These are phyloP conservation scores for Ursus arctos DNA, from an alignment of 2,113 vertebrate genomes.

Conservation along the genomic window DNA sequence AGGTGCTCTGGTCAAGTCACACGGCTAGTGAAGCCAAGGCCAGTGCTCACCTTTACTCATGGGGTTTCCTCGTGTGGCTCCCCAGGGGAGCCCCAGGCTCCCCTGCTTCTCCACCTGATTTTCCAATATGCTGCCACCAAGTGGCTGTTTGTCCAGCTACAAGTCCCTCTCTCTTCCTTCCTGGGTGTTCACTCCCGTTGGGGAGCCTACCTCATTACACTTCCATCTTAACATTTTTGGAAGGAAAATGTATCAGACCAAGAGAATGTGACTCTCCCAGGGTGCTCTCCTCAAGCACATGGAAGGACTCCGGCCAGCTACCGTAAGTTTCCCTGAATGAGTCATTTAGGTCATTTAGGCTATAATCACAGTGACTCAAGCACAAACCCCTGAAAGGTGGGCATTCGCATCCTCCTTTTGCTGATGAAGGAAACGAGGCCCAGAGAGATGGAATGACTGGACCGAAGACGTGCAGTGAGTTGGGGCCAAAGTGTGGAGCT, in stretches of 20 bases:
- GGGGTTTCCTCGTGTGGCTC: not conserved
- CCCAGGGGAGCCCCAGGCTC: not conserved
- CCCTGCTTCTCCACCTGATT: not conserved
- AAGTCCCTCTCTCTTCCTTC: not conserved
- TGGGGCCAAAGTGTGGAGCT: not conserved
- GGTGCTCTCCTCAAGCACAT: not conserved
- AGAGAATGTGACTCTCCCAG: not conserved
- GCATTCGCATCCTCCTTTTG: not conserved
- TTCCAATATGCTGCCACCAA: not conserved
- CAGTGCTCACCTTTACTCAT: not conserved
- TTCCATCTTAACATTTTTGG: not conserved
- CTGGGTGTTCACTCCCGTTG: not conserved
- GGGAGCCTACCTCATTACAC: not conserved
- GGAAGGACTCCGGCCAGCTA: not conserved
- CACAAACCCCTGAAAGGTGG: not conserved
- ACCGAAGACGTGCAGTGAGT: not conserved
- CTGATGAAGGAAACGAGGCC: not conserved
- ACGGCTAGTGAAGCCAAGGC: not conserved
- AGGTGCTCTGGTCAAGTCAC: not conserved
- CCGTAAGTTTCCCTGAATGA: not conserved
- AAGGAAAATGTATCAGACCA: not conserved
- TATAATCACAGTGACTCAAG: too few relatives aligned
- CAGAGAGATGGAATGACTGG: not conserved
- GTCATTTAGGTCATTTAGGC: too few relatives aligned
- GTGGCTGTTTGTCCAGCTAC: not conserved